Evolutionary conservation across 2,888 invertebrate genomes (phyloP).

Genomic region (Plagodis dolabraria): DNA sequence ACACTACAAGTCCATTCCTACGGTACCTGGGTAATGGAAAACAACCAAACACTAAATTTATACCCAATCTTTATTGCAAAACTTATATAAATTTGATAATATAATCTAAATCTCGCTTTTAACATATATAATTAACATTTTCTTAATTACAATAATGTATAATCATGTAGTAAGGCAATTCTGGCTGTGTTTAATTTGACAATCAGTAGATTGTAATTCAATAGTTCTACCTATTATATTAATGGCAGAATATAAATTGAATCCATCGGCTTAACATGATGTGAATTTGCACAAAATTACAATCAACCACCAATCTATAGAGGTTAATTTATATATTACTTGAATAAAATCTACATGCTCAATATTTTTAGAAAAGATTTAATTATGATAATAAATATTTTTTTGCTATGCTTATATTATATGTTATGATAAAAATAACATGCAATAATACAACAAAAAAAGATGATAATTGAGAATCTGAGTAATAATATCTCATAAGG

Average conservation of each 20-base stretch:
- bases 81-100: constrained; percentile 60
- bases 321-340: too few relatives aligned
- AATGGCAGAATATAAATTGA: too few relatives aligned
- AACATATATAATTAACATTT: constrained; percentile 44
- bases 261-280: too few relatives aligned
- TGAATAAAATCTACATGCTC: too few relatives aligned
- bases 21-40: constrained; percentile 10
- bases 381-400: too few relatives aligned
- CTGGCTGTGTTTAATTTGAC: constrained; percentile 31
- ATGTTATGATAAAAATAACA: constrained; percentile 5
- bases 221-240: constrained; percentile 10
- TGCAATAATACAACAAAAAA: background rate
- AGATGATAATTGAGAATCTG: too few relatives aligned
- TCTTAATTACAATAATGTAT: constrained; percentile 22
- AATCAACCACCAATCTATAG: too few relatives aligned
- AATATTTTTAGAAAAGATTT: too few relatives aligned
- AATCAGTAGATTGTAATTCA: constrained; percentile 12
- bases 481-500: background rate
- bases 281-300: too few relatives aligned
- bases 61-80: constrained; percentile 67
- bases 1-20: too few relatives aligned
- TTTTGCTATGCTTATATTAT: background rate
- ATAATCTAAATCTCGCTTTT: constrained; percentile 36
- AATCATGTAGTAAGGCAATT: constrained; percentile 45
- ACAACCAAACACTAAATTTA: constrained; percentile 26